Base-by-base conservation (phyloP, 2,888 invertebrate species). In the Apamea sordens region DNA sequence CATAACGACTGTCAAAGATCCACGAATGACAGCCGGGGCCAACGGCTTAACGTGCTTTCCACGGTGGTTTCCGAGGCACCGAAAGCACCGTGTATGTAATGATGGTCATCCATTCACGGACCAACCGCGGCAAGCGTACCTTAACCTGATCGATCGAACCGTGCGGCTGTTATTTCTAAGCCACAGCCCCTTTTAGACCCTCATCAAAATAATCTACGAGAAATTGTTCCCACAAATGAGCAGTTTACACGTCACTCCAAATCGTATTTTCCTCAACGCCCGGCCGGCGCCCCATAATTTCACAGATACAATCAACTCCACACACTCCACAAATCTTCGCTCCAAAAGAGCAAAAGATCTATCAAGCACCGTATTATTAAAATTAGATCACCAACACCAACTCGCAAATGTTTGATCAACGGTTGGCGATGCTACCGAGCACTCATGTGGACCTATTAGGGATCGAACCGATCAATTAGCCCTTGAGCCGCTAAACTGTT, bases 321-420 rank as follows among this genome's bases (percentile, higher is more conserved):
- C 67, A 53, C 36, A 21, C 47, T 47, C 76, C 64, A 64, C 44
- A 77, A 79, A 67, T 18, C 0, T 24, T 47, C 7, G 32, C 21
- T 21, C 28, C 11, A 64, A 68, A 78, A 47, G 53, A 70, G 47
- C 84, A 59, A 77, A 50, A 41, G 24, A 50, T 56, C 56, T 69
- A 56, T n/a, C 63, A 28, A 63, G 47, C 56, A 68, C 10, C 47
- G 36, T 50, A 56, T 80, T 73, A 79, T 71, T 85, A 32, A 44
- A 80, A 80, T 72, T 65, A 73, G 65, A 86, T 67, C 67, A 71
- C 63, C 67, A 65, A 75, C 69, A 32, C 77, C 32, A 59, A 36
- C 36, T 28, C 63, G 8, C 63, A 15, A 50, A 76, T 41, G 67
- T 84, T 87, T 87, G 87, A 70, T 68, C 85, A 76, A 84, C 36